Percentiles rank a stretch among this genome's conserved stretches.
Conservation (phyloP, 1,140 invertebrate genomes). For the Nomia melanderi region DNA sequence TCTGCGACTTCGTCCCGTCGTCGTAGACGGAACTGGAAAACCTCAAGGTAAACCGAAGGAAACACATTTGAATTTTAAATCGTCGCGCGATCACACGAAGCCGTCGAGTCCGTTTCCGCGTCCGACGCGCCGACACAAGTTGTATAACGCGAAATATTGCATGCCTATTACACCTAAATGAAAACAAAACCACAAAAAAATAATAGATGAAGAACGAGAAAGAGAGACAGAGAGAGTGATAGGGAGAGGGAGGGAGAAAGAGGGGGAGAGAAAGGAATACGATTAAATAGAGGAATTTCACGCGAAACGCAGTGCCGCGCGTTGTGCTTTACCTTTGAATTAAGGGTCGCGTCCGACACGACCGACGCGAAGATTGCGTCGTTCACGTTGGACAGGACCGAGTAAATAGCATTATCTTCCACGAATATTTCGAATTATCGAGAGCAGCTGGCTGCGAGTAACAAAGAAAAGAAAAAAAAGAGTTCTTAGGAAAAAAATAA, state of each 20-base stretch:
- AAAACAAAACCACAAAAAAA: not conserved
- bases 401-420: slow-evolving; percentile 69
- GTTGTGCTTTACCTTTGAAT: slow-evolving; percentile 58
- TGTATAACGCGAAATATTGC: slow-evolving; percentile 61
- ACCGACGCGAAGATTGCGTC: not conserved
- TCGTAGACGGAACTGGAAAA: no score
- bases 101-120: no score
- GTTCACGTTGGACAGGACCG: no score
- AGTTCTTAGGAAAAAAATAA: not conserved
- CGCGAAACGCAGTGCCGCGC: slow-evolving; percentile 56
- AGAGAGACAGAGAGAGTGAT: not conserved
- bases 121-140: no score
- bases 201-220: not conserved
- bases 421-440: slow-evolving; percentile 58
- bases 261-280: not conserved
- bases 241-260: not conserved
- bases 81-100: no score
- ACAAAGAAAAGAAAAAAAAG: not conserved
- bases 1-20: no score
- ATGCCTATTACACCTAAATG: slow-evolving; percentile 58
- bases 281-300: slow-evolving; percentile 12
- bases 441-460: slow-evolving; percentile 77
- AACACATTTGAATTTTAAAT: no score
- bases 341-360: slow-evolving; percentile 39
- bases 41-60: no score